Conservation (phyloP, 2,888 invertebrate genomes). For the Caenorhabditis doughertyi region DNA sequence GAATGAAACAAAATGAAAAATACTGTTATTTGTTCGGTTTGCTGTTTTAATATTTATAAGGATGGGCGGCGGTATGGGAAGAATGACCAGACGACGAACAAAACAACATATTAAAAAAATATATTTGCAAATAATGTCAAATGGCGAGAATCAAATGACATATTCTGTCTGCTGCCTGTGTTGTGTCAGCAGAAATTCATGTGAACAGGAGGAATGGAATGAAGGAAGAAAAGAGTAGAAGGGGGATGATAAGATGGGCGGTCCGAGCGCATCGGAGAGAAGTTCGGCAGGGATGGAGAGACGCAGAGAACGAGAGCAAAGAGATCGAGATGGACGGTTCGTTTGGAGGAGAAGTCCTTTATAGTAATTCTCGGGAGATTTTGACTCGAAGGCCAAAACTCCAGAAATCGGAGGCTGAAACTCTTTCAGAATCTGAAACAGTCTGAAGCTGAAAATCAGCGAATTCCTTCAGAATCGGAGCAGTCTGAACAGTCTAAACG, state of each 20-base stretch:
- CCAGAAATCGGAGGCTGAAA: too few species aligned
- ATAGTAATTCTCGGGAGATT: too few species aligned
- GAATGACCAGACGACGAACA: background rate
- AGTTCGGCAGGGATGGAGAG: slow-evolving; percentile 15
- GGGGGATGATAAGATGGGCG: slow-evolving; percentile 45
- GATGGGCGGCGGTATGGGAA: too few species aligned
- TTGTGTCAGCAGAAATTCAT: slow-evolving; percentile 31
- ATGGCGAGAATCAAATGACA: slow-evolving; percentile 15
- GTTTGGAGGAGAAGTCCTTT: background rate
- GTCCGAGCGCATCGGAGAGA: slow-evolving; percentile 23
- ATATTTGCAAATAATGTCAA: slow-evolving; percentile 11
- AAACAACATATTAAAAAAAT: slow-evolving; percentile 3
- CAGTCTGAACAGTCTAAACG: too few species aligned
- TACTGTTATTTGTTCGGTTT: slow-evolving; percentile 6
- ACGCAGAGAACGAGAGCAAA: slow-evolving; percentile 27
- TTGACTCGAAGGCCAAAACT: too few species aligned
- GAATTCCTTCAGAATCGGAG: too few species aligned
- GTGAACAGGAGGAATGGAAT: slow-evolving; percentile 34
- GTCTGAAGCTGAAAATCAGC: background rate
- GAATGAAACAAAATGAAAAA: background rate
- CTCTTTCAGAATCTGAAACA: too few species aligned
- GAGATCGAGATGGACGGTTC: slow-evolving; percentile 28
- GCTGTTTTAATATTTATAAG: background rate
- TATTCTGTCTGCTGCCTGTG: background rate
- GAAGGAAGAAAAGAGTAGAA: slow-evolving; percentile 4